Conservation (phyloP, 2,888 invertebrate species). For the Yponomeuta evonymella region DNA sequence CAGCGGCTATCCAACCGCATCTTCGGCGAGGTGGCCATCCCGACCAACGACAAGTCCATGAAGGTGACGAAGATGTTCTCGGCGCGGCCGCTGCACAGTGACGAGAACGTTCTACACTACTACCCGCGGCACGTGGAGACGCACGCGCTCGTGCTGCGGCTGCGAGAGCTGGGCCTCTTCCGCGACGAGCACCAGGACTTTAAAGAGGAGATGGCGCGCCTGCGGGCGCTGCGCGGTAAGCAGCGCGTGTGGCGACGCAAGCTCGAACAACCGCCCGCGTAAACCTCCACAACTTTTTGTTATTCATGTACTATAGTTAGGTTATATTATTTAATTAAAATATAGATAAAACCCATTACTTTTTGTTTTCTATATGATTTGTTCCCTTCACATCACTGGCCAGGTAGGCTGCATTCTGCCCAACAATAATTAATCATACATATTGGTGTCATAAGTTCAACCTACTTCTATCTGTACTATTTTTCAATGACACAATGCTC, state of each 20-base stretch:
- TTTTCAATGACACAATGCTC: no score
- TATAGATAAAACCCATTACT: neutral
- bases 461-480: no score
- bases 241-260: conserved; percentile 68
- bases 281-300: neutral
- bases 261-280: neutral
- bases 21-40: conserved; percentile 89
- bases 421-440: no score
- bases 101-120: conserved; percentile 84
- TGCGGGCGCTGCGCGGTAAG: conserved; percentile 87
- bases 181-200: conserved; percentile 94
- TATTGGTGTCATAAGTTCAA: no score
- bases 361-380: no score
- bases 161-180: conserved; percentile 86
- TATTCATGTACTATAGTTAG: no score
- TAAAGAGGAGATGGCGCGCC: conserved; percentile 88
- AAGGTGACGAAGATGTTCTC: conserved; percentile 87
- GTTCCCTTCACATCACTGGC: no score
- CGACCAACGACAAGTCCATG: conserved; percentile 85
- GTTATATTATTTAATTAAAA: neutral
- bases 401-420: no score
- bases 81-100: conserved; percentile 83
- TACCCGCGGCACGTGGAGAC: conserved; percentile 92
- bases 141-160: conserved; percentile 80
- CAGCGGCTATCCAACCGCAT: conserved; percentile 89